Base-by-base conservation (phyloP, 1,140 invertebrate genomes). In the Mycetomoellerius zeteki region DNA sequence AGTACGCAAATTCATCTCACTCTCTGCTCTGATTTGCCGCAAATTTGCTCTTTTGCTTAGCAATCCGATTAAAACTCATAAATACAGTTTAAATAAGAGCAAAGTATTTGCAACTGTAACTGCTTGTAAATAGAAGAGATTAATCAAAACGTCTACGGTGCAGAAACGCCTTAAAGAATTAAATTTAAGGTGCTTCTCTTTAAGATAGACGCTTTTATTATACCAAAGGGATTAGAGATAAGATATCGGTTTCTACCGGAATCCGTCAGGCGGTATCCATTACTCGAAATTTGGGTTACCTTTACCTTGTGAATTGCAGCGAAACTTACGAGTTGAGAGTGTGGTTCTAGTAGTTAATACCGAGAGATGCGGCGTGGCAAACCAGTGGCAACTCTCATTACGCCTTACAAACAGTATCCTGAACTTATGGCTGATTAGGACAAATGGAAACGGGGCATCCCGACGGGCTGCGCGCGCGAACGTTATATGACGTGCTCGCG, bases 361-460 rank as follows among this genome's bases (percentile, higher is more conserved):
- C 69, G 54, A 30, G 80, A 75, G 50, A 52, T 50, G 76, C 62
- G 62, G 43, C 24, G 54, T 72, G 67, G 80, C 56, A 60, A 84
- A 37, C 69, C 54, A 60, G 80, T 73, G 80, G 80, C 80, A 84
- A 84, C 54, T 84, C 80, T 84, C 80, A 84, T 84, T 84, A 75
- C 69, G 69, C 54, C 80, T 84, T 84, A 84, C 80, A 84, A 84
- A 84, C 69, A 84, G 80, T 73, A 84, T 84, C 69, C 80, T 62
- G 37, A 84, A 84, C 80, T 84, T 84, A 84, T 75, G 69, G 80
- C 69, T 84, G 80, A 84, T 84, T 84, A 84, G 69, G 69, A 84
- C 80, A 84, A 84, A 84, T 84, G 80, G 80, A 62, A 84, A 84
- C 69, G 69, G 80, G 37, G 69, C 54, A 62, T 84, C 80, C 69